Evolutionary conservation across 2,113 vertebrate genomes (phyloP), one percentile per base, ranked within the genome.

Genomic region (Ovis canadensis): DNA sequence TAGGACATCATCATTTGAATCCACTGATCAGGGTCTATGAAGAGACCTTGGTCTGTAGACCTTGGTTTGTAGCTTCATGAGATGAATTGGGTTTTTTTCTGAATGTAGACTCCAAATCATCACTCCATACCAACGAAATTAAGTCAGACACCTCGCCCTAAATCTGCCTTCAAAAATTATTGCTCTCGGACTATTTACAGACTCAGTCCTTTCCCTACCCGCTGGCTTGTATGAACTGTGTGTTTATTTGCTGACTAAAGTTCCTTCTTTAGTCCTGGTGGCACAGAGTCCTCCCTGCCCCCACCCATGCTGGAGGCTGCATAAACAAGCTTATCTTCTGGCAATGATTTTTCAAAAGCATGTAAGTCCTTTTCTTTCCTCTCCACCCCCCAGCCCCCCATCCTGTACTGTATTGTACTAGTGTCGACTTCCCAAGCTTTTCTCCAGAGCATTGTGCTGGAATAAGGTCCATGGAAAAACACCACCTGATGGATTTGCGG

Each of bases 261-360:
- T 83, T 95, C 93, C 78, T 54, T 83, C 67, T n/a, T 71, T 71
- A 71, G 15, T 86, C 64, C 71, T 77, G 31, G 40, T 78, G 92
- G 89, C 64, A 40, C 74, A 60, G 45, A 92, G 33, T 77, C n/a
- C 60, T 84, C 14, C 15, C 60, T 45, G 40, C 45, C 60, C 60
- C 7, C 36, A 33, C n/a, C 43, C 4, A 54, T 87, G 67, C 71
- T 88, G 88, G 82, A 86, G 45, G 59, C 84, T 59, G 57, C 59
- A 92, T 52, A 96, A 97, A 96, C 77, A 95, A 52, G 17, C 85
- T 97, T 97, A 96, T 96, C 94, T 97, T 50, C 88, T 81, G 88
- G 90, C 95, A 96, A 71, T 33, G 15, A 43, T 77, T 80, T 91
- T 91, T 93, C 43, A 29, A 78, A 97, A 95, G 77, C 45, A 31